Percentiles rank a stretch among this genome's conserved stretches.
These are phyloP conservation scores for Acanthacorydalis orientalis DNA, from an alignment of 2,888 invertebrate species.

Conservation along the genomic window DNA sequence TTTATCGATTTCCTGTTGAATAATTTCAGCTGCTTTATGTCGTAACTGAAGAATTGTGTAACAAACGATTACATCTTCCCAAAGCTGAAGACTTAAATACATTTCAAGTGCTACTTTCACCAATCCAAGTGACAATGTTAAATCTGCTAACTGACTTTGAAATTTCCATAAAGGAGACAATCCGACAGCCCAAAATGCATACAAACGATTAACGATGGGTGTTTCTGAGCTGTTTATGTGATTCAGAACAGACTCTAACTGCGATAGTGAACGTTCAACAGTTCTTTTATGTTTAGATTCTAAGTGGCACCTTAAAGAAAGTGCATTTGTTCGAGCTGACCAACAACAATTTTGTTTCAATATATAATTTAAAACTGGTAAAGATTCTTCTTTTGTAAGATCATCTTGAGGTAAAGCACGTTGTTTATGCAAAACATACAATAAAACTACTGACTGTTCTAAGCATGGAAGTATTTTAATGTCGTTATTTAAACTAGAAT, in stretches of 20 bases:
- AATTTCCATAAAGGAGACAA: constrained; percentile 62
- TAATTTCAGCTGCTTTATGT: constrained; percentile 84
- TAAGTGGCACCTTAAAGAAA: constrained; percentile 58
- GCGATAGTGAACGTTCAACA: constrained; percentile 75
- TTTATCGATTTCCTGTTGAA: constrained; percentile 59
- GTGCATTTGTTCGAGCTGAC: constrained; percentile 55
- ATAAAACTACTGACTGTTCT: constrained; percentile 64
- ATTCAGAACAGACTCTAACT: constrained; percentile 64
- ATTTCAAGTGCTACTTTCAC: constrained; percentile 71
- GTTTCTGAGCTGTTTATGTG: constrained; percentile 28
- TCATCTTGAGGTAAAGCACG: constrained; percentile 66
- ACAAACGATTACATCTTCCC: constrained; percentile 88
- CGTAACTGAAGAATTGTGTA: constrained; percentile 68
- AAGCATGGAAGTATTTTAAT: constrained; percentile 31
- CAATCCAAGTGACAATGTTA: constrained; percentile 65
- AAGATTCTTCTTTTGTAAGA: constrained; percentile 63
- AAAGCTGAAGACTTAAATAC: constrained; percentile 57
- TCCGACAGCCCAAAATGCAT: constrained; percentile 51
- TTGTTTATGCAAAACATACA: constrained; percentile 53
- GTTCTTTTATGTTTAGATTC: constrained; percentile 66
- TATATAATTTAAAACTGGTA: constrained; percentile 56
- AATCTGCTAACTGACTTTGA: constrained; percentile 58
- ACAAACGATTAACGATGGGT: constrained; percentile 27
- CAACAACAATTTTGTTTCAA: constrained; percentile 54
- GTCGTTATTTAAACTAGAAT: constrained; percentile 24